phyloP scores from a whole-genome alignment of 2,888 invertebrate genomes.

The Micoletzkya japonica region DNA sequence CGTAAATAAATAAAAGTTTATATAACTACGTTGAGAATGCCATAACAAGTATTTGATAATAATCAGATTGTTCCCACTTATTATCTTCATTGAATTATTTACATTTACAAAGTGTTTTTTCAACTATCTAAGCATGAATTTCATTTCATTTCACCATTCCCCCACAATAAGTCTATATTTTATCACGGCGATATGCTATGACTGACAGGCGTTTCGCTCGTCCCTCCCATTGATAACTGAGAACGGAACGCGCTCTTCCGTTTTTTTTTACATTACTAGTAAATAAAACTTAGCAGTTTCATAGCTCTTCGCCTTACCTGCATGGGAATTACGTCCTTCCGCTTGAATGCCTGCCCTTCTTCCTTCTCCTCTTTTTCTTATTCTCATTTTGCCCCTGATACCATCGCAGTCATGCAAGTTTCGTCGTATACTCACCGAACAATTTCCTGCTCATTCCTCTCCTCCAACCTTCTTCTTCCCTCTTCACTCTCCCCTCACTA shows the following conservation, averaged over 20 bases:
- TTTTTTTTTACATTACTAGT: no score
- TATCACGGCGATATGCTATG: no score
- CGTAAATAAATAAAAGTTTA: not conserved
- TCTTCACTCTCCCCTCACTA: not conserved
- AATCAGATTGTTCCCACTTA: not conserved
- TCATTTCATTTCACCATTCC: not conserved
- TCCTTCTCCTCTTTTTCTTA: not conserved
- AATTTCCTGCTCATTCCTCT: not conserved
- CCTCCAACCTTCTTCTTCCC: constrained; percentile 5
- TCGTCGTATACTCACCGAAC: not conserved
- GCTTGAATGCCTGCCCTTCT: not conserved
- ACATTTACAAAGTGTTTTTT: not conserved
- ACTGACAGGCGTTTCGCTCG: no score
- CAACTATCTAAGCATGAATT: not conserved
- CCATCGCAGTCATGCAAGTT: not conserved
- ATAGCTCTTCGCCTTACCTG: no score
- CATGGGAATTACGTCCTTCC: no score
- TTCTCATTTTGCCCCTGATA: not conserved
- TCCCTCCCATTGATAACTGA: no score
- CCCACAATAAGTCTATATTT: no score
- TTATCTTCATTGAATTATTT: no score
- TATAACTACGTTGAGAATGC: not conserved
- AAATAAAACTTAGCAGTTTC: no score
- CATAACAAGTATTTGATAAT: not conserved
- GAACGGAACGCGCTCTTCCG: no score